Evolutionary conservation across 2,797 vertebrate species (phyloP).

Genomic region (Helicolenus hilgendorfi): DNA sequence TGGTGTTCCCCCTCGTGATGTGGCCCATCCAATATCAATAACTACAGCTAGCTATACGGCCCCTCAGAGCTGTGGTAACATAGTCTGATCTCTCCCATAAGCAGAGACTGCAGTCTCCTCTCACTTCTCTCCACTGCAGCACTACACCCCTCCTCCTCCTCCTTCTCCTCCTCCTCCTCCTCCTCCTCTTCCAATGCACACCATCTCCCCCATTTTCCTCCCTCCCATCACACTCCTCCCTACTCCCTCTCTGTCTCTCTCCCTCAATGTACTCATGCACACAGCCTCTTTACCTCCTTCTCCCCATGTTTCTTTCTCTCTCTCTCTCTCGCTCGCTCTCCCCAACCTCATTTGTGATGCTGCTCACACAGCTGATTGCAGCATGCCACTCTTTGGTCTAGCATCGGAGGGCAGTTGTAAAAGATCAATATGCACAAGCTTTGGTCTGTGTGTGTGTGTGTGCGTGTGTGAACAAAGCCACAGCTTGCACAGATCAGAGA

Average conservation of each 20-base stretch:
- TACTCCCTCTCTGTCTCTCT: conserved; percentile 62
- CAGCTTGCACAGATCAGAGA: conserved; percentile 27
- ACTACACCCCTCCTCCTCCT: conserved; percentile 73
- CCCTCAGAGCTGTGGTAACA: conserved; percentile 84
- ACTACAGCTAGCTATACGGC: conserved; percentile 68
- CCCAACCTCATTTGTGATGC: conserved; percentile 86
- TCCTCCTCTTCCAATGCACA: conserved; percentile 71
- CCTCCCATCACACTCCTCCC: conserved; percentile 64
- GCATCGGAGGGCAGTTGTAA: conserved; percentile 79
- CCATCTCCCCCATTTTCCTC: conserved; percentile 71
- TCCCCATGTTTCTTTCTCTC: conserved; percentile 33
- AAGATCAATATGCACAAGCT: conserved; percentile 83
- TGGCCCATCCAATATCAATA: conserved; percentile 82
- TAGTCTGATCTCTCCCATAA: conserved; percentile 86
- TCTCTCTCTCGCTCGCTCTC: conserved; percentile 10
- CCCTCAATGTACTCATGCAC: conserved; percentile 66
- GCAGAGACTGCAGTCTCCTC: conserved; percentile 90
- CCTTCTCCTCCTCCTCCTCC: conserved; percentile 60
- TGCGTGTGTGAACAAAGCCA: conserved; percentile 17
- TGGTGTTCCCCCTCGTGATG: conserved; percentile 71
- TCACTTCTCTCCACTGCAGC: conserved; percentile 91
- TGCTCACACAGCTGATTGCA: conserved; percentile 89
- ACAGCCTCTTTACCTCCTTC: conserved; percentile 60
- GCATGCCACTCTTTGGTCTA: conserved; percentile 80
- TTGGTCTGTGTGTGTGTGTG: neutral